These are phyloP conservation scores for Haliaeetus leucogaster DNA, from an alignment of 2,113 vertebrate genomes.

Conservation along the genomic window DNA sequence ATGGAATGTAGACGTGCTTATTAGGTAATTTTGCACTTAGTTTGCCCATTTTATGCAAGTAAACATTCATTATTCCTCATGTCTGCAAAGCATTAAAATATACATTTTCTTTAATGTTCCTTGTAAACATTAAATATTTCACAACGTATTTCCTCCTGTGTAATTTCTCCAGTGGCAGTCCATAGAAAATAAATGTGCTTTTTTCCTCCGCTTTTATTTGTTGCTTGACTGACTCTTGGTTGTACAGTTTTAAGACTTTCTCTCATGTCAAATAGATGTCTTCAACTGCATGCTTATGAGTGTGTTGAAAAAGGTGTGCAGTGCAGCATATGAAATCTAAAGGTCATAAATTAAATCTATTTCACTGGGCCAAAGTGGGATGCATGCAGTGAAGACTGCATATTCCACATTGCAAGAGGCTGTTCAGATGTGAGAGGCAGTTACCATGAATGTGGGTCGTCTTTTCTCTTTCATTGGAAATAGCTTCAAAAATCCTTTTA, in stretches of 20 bases:
- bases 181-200: not conserved
- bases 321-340: not conserved
- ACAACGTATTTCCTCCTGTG: not conserved
- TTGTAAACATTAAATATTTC: not conserved
- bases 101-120: not conserved
- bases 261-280: not conserved
- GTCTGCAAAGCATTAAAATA: not conserved
- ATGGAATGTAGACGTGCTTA: not conserved
- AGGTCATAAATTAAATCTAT: not conserved
- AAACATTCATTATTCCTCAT: not conserved
- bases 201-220: not conserved
- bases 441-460: not conserved
- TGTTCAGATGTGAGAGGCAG: not conserved
- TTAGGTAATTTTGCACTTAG: not conserved
- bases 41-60: not conserved
- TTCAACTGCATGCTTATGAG: not conserved
- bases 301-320: not conserved
- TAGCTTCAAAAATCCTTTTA: not conserved
- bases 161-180: not conserved
- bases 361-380: not conserved
- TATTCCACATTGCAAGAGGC: not conserved
- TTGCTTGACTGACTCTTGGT: not conserved
- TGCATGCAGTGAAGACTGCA: rapidly evolving
- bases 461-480: not conserved
- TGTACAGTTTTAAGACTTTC: not conserved